Conservation (phyloP, 2,113 vertebrate species). For the Oreochromis tanganicae region DNA sequence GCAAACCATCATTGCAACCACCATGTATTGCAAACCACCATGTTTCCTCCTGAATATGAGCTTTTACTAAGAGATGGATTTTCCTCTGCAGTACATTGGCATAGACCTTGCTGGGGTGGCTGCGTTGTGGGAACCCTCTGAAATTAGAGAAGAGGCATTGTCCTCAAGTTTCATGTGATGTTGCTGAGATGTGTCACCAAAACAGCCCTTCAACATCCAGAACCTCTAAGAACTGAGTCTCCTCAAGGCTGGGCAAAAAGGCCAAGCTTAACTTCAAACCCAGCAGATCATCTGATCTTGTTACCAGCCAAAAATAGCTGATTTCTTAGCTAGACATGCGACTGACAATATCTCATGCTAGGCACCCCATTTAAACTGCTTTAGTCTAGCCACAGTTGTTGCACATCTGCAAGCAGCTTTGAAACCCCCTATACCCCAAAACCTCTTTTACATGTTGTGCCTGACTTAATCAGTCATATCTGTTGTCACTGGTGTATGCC, state of each 20-base stretch:
- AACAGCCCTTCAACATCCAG: neutral
- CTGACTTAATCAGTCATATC: neutral
- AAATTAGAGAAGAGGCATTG: neutral
- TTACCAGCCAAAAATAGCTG: neutral
- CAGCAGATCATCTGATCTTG: neutral
- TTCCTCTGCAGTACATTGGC: neutral
- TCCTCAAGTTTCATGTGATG: neutral
- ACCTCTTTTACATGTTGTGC: neutral
- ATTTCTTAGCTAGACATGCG: neutral
- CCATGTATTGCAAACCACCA: neutral
- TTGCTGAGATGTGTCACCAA: neutral
- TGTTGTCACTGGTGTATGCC: neutral
- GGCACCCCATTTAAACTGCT: neutral
- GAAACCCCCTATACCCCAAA: neutral
- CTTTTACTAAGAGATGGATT: neutral
- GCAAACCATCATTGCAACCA: neutral
- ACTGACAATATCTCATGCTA: neutral
- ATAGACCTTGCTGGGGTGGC: neutral
- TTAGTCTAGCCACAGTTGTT: neutral
- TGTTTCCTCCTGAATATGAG: neutral
- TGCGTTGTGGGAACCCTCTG: neutral
- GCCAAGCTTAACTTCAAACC: neutral
- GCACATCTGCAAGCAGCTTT: neutral
- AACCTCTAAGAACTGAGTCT: neutral
- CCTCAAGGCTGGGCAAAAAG: neutral